These are phyloP conservation scores for Bombyx mori DNA, from an alignment of 1,140 invertebrate species.

Conservation along the genomic window ASM3026992v2 NC_085118.1:16452001-16452500, in stretches of 20 bases:
- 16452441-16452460: too few species aligned
- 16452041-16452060: not conserved
- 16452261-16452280: too few species aligned
- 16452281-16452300: too few species aligned
- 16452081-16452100: conserved; percentile 10
- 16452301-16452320: too few species aligned
- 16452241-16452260: conserved; percentile 9
- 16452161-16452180: conserved; percentile 23
- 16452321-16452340: too few species aligned
- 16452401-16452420: too few species aligned
- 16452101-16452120: conserved; percentile 16
- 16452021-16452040: not conserved
- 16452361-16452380: too few species aligned
- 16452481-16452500: too few species aligned
- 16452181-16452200: conserved; percentile 30
- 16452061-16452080: conserved; percentile 5
- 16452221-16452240: conserved; percentile 25
- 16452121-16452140: conserved; percentile 12
- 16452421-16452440: too few species aligned
- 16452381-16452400: too few species aligned
- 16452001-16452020: not conserved
- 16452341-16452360: too few species aligned
- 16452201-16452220: conserved; percentile 29
- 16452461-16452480: too few species aligned
- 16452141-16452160: conserved; percentile 16